Evolutionary conservation across 2,888 invertebrate species (phyloP).

Genomic region (Heliconius ismenius): DNA sequence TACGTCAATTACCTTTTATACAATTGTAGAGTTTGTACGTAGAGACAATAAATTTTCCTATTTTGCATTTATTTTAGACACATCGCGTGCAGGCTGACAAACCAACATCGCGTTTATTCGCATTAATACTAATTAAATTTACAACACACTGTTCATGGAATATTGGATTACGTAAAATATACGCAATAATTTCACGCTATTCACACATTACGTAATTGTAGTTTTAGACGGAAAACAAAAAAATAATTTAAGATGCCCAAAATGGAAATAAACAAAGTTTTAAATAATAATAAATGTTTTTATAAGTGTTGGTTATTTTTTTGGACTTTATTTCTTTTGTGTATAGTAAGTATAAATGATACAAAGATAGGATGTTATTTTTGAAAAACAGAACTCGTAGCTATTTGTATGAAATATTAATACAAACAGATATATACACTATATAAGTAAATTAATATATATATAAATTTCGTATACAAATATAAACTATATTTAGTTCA

Average conservation of each 20-base stretch:
- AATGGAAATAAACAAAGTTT: neutral
- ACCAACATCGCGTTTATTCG: neutral
- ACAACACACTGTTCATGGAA: neutral
- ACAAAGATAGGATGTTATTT: too few relatives aligned
- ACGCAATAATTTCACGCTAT: neutral
- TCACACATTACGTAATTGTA: neutral
- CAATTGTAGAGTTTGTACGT: neutral
- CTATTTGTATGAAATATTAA: too few relatives aligned
- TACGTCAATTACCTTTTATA: neutral
- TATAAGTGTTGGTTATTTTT: too few relatives aligned
- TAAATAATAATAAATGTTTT: neutral
- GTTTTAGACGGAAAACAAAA: neutral
- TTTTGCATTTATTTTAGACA: neutral
- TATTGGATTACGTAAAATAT: neutral
- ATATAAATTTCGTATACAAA: neutral
- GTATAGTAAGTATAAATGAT: too few relatives aligned
- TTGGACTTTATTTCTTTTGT: too few relatives aligned
- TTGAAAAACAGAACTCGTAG: too few relatives aligned
- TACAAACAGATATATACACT: neutral
- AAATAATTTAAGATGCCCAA: too few relatives aligned
- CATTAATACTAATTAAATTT: conserved; percentile 2
- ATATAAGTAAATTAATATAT: neutral
- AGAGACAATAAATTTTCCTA: neutral
- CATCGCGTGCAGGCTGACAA: neutral
- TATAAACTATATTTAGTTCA: neutral